phyloP scores from a whole-genome alignment of 2,888 invertebrate species.

The Orchesellides sinensis region DNA sequence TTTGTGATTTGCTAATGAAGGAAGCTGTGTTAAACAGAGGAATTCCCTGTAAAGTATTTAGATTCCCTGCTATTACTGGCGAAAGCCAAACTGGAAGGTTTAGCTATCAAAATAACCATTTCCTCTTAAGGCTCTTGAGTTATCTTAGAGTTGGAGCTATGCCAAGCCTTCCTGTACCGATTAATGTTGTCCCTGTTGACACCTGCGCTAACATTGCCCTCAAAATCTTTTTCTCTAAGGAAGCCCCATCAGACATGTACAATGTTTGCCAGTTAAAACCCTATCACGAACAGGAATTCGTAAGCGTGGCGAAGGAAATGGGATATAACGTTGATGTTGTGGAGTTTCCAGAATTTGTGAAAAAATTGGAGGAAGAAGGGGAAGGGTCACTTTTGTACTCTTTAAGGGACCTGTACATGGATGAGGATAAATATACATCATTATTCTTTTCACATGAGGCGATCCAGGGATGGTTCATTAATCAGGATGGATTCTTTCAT shows the following conservation, averaged over 20 bases:
- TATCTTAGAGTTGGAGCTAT: conserved; percentile 17
- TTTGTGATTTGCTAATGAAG: conserved; percentile 34
- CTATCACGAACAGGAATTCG: conserved; percentile 5
- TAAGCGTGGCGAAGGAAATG: not conserved
- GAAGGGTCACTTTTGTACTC: conserved; percentile 7
- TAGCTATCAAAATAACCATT: conserved; percentile 7
- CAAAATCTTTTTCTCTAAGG: conserved; percentile 8
- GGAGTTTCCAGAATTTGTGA: conserved; percentile 11
- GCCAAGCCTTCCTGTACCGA: conserved; percentile 20
- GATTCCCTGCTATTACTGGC: conserved; percentile 31
- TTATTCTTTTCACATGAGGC: not conserved
- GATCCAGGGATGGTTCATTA: conserved; percentile 1
- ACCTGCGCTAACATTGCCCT: conserved; percentile 16
- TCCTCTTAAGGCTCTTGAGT: conserved; percentile 26
- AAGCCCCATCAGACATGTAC: conserved; percentile 22
- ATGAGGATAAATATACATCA: conserved; percentile 11
- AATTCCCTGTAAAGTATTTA: conserved; percentile 26
- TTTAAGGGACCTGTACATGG: conserved; percentile 1
- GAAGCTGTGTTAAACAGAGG: conserved; percentile 5
- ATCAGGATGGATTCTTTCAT: not conserved
- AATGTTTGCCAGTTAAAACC: conserved; percentile 15
- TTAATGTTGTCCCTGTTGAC: conserved; percentile 16
- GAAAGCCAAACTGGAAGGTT: conserved; percentile 15
- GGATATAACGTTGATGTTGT: conserved; percentile 11
- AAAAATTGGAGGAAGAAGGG: not conserved